These are phyloP conservation scores for Echiichthys vipera DNA, from an alignment of 2,797 vertebrate genomes.

Conservation along the genomic window DNA sequence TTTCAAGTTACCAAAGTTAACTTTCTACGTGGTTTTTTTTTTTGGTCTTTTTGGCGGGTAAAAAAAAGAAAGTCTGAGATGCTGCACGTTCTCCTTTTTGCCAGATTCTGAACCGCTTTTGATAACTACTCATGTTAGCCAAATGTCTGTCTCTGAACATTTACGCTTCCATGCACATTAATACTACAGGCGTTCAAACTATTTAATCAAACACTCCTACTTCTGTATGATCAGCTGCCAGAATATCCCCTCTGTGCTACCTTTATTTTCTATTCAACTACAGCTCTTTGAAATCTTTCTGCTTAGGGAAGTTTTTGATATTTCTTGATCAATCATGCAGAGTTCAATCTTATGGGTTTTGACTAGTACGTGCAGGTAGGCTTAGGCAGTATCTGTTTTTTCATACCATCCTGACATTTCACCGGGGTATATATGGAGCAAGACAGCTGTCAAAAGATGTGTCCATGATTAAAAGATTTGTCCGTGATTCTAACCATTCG, in stretches of 20 bases:
- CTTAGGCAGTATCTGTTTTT: no score
- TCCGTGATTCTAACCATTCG: no score
- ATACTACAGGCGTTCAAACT: constrained; percentile 7
- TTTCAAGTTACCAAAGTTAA: constrained; percentile 40
- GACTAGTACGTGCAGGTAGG: neutral
- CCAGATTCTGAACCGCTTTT: constrained; percentile 26
- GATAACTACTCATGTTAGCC: constrained; percentile 20
- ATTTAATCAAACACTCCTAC: constrained; percentile 38
- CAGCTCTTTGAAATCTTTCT: constrained; percentile 43
- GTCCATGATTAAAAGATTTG: no score
- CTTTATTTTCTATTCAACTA: constrained; percentile 41
- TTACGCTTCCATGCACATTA: neutral
- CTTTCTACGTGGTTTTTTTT: constrained; percentile 22
- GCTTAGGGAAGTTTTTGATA: constrained; percentile 27
- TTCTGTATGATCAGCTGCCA: constrained; percentile 47
- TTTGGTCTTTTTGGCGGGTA: neutral
- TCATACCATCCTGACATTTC: no score
- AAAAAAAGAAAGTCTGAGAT: constrained; percentile 2
- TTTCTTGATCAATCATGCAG: constrained; percentile 15
- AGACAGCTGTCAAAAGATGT: no score
- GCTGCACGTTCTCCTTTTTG: constrained; percentile 22
- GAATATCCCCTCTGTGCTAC: constrained; percentile 20
- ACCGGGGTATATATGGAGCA: no score
- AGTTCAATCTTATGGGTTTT: constrained; percentile 20
- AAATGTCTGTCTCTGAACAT: constrained; percentile 23